These are phyloP conservation scores for Alcis repandata DNA, from an alignment of 2,888 invertebrate genomes.

Conservation along the genomic window DNA sequence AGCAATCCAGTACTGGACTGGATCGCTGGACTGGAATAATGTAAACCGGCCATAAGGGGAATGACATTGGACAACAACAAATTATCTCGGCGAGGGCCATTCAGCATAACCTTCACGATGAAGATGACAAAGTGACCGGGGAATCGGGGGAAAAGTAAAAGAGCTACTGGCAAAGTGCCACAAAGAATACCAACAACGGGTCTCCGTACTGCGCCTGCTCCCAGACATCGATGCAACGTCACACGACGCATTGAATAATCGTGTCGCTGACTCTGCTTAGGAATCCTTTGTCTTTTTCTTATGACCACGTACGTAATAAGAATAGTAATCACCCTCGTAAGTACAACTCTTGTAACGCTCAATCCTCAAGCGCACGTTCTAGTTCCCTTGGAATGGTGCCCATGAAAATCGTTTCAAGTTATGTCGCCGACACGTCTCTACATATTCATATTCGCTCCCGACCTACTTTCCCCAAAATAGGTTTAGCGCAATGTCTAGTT, in stretches of 20 bases:
- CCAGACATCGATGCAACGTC: constrained; percentile 45
- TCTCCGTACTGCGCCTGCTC: constrained; percentile 35
- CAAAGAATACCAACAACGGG: constrained; percentile 37
- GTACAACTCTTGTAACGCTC: not conserved
- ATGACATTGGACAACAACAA: constrained; percentile 65
- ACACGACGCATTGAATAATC: constrained; percentile 42
- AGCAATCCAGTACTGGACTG: too few species aligned
- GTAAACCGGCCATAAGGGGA: too few species aligned
- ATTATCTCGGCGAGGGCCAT: constrained; percentile 53
- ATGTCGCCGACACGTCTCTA: constrained; percentile 51
- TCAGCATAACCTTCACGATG: constrained; percentile 70
- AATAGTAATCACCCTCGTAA: constrained; percentile 30
- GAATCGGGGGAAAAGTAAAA: constrained; percentile 61
- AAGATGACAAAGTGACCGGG: constrained; percentile 75
- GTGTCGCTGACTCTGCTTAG: constrained; percentile 29
- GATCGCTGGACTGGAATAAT: too few species aligned
- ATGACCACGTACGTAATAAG: constrained; percentile 34
- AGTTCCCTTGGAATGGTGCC: constrained; percentile 69
- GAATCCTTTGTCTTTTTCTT: constrained; percentile 38
- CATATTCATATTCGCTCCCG: constrained; percentile 57
- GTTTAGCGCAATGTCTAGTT: constrained; percentile 77
- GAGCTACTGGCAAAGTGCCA: constrained; percentile 75
- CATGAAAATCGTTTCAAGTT: constrained; percentile 60
- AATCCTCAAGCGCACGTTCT: not conserved
- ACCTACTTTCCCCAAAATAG: constrained; percentile 66